Conservation (phyloP, 2,113 vertebrate genomes). For the Guaruba guarouba region DNA sequence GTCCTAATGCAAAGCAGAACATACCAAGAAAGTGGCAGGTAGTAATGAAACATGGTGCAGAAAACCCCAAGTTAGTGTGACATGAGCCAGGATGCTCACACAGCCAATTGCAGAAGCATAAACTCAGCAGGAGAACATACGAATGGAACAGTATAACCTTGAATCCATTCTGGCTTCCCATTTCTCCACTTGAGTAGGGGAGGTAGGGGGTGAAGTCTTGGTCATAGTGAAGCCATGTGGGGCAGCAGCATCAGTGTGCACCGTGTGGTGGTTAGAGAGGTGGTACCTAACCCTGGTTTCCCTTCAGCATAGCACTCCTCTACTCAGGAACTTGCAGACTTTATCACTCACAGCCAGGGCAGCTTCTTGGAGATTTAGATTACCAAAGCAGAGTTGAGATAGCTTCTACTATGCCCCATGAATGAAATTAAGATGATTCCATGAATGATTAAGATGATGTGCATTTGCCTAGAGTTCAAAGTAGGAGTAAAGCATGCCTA, state of each 20-base stretch:
- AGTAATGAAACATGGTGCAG: not conserved
- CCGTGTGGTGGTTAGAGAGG: no score
- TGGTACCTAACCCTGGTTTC: not conserved
- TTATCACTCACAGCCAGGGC: rapidly evolving
- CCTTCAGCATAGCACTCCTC: not conserved
- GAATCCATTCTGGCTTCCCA: not conserved
- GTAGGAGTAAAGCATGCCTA: not conserved
- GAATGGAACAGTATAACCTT: not conserved
- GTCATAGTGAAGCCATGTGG: not conserved
- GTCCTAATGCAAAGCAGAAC: not conserved
- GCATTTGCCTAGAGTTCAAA: not conserved
- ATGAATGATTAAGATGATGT: not conserved
- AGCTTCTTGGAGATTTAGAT: not conserved
- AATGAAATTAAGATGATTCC: not conserved
- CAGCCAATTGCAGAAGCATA: rapidly evolving
- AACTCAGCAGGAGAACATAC: not conserved
- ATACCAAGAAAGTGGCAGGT: not conserved
- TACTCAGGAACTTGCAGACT: not conserved
- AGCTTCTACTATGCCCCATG: not conserved
- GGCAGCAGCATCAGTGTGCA: rapidly evolving
- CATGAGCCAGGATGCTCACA: not conserved
- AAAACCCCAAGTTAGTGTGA: not conserved
- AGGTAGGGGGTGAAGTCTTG: not conserved
- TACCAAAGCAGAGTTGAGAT: not conserved
- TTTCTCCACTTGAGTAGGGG: not conserved